phyloP scores from a whole-genome alignment of 2,888 invertebrate species.

The Acronicta leporina region DNA sequence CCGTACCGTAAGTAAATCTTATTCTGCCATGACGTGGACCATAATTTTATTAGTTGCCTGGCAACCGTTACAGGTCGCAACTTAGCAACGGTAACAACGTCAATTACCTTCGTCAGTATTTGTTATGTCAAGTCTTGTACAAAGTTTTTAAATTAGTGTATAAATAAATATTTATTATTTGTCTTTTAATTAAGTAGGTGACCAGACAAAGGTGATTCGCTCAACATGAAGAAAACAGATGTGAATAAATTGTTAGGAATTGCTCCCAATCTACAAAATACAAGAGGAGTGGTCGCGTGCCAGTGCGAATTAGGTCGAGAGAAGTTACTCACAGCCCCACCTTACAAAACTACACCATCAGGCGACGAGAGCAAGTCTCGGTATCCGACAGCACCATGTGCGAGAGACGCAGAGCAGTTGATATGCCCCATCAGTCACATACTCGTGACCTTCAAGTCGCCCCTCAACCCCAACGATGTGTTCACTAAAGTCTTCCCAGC shows the following conservation, averaged over 20 bases:
- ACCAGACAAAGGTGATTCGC: slow-evolving; percentile 3
- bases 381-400: slow-evolving; percentile 77
- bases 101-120: slow-evolving; percentile 49
- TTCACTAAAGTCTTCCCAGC: slow-evolving; percentile 84
- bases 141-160: slow-evolving; percentile 36
- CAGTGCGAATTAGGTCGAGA: slow-evolving; percentile 85
- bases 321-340: slow-evolving; percentile 82
- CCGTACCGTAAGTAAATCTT: too few relatives aligned
- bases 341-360: slow-evolving; percentile 67
- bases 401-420: slow-evolving; percentile 73
- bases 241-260: slow-evolving; percentile 66
- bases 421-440: slow-evolving; percentile 82
- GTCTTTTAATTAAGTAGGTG: slow-evolving; percentile 8
- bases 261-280: slow-evolving; percentile 66
- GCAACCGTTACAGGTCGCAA: slow-evolving; percentile 22
- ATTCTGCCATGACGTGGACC: too few relatives aligned
- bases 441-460: slow-evolving; percentile 79
- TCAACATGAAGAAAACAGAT: slow-evolving; percentile 61
- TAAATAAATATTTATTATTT: slow-evolving; percentile 6
- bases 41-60: slow-evolving; percentile 2
- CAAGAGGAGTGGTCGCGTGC: slow-evolving; percentile 72
- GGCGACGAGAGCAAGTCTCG: slow-evolving; percentile 71
- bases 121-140: slow-evolving; percentile 43
- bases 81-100: slow-evolving; percentile 71
- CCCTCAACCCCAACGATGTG: slow-evolving; percentile 75